Percentiles rank a stretch among this genome's conserved stretches.
Conservation (phyloP, 2,797 vertebrate genomes). For the Vespertilio murinus region DNA sequence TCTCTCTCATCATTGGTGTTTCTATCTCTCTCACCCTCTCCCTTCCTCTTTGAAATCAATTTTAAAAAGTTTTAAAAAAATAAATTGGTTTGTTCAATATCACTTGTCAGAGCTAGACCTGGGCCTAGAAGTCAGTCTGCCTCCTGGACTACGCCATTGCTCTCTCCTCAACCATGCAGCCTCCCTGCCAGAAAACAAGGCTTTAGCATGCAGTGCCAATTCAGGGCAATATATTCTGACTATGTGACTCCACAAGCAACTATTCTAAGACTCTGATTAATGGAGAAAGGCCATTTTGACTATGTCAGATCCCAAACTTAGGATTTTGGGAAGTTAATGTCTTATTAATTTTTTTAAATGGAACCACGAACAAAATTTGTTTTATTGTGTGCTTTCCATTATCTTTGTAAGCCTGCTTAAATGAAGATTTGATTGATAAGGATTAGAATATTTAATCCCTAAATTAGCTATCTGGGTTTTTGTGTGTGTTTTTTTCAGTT, state of each 20-base stretch:
- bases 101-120: not conserved
- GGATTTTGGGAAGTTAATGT: not conserved
- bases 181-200: not conserved
- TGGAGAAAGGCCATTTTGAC: not conserved
- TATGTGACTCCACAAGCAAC: not conserved
- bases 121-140: not conserved
- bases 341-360: not conserved
- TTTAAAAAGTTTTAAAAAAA: not conserved
- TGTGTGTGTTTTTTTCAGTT: not conserved
- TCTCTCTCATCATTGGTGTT: no score
- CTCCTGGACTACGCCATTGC: not conserved
- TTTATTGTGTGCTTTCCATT: not conserved
- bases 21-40: no score
- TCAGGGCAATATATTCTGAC: not conserved
- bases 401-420: not conserved
- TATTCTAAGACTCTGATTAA: not conserved
- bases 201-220: not conserved
- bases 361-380: not conserved
- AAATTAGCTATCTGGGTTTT: not conserved
- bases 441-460: not conserved
- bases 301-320: slow-evolving; percentile 10
- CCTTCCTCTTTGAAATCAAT: no score
- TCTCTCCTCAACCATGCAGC: not conserved
- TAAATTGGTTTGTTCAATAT: not conserved
- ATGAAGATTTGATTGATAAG: not conserved